Percentiles rank a stretch among this genome's conserved stretches.
phyloP scores from a whole-genome alignment of 2,113 vertebrate genomes.

The Urocynchramus pylzowi region DNA sequence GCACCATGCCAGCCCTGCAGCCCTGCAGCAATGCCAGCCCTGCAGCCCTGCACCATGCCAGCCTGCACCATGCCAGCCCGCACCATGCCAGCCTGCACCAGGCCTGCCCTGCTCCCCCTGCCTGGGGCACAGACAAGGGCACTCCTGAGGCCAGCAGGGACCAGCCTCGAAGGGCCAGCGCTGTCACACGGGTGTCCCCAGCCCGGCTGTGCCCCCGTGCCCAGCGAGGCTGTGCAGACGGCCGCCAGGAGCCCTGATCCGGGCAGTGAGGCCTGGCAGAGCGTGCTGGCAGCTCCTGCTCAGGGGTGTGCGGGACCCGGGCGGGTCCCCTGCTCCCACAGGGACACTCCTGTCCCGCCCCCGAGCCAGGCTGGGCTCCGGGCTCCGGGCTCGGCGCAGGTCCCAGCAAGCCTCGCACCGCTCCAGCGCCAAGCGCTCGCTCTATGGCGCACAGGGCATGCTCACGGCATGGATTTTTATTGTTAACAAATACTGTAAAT shows the following conservation, averaged over 20 bases:
- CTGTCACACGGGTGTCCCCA: accelerated
- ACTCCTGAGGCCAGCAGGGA: background rate
- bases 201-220: background rate
- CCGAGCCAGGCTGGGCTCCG: background rate
- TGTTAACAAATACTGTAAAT: background rate
- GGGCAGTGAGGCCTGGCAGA: background rate
- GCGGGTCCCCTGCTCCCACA: accelerated
- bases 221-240: accelerated
- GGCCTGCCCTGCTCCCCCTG: background rate
- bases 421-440: background rate
- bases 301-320: background rate
- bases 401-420: background rate
- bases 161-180: accelerated
- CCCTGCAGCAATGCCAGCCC: too few species aligned
- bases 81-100: background rate
- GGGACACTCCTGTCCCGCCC: accelerated
- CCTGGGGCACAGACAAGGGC: background rate
- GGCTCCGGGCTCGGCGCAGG: background rate
- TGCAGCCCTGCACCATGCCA: too few species aligned
- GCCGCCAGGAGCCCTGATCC: background rate
- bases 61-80: background rate
- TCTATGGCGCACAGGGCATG: background rate
- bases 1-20: too few species aligned
- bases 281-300: too few species aligned
- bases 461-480: background rate